phyloP scores from a whole-genome alignment of 2,113 vertebrate genomes.

The Pelobates fuscus region DNA sequence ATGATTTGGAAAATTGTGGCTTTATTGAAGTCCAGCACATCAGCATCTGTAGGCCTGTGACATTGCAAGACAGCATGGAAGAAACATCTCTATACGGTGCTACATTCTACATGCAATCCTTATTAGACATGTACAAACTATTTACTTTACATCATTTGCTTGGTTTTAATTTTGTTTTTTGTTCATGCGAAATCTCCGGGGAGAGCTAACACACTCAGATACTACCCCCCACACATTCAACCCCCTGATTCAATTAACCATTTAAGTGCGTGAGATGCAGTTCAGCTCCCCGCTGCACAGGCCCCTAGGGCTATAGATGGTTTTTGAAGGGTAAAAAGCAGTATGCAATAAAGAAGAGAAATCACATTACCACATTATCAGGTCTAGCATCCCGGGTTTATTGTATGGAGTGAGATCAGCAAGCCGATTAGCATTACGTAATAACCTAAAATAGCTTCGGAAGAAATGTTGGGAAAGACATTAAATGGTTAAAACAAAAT shows the following conservation, averaged over 20 bases:
- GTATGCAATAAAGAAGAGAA: not conserved
- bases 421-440: constrained; percentile 5
- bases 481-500: not conserved
- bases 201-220: constrained; percentile 19
- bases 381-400: not conserved
- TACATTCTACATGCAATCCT: constrained; percentile 12
- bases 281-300: constrained; percentile 8
- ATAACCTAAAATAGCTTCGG: not conserved
- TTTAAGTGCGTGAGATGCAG: constrained; percentile 13
- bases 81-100: constrained; percentile 4
- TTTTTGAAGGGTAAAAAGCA: constrained; percentile 6
- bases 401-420: not conserved
- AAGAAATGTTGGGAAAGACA: not conserved
- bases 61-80: constrained; percentile 11
- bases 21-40: constrained; percentile 1
- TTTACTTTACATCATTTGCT: constrained; percentile 34
- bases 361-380: constrained; percentile 14
- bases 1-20: not conserved
- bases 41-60: constrained; percentile 30
- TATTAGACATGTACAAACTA: constrained; percentile 34
- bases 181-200: not conserved
- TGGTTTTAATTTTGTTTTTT: constrained; percentile 1
- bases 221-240: not conserved
- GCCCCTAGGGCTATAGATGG: not conserved
- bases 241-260: constrained; percentile 32